Evolutionary conservation across 2,888 invertebrate genomes (phyloP).

Genomic region (Cryptophagus acutangulus): DNA sequence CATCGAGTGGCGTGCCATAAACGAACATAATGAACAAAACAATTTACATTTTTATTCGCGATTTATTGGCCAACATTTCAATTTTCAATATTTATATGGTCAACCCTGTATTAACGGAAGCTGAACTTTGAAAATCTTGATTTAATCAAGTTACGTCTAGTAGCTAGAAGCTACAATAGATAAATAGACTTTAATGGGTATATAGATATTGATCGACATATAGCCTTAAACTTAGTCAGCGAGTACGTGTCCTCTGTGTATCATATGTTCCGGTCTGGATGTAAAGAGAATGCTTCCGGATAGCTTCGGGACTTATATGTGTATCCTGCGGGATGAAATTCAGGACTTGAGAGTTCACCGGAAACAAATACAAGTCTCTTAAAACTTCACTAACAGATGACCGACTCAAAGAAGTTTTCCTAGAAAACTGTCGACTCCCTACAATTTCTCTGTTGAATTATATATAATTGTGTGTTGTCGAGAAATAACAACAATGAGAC

Average conservation of each 20-base stretch:
- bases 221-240: slow-evolving; percentile 6
- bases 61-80: too few relatives aligned
- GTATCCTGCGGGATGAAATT: slow-evolving; percentile 20
- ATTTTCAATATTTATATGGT: too few relatives aligned
- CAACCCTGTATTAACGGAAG: too few relatives aligned
- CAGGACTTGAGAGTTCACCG: slow-evolving; percentile 28
- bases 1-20: too few relatives aligned
- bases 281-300: slow-evolving; percentile 27
- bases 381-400: slow-evolving; percentile 24
- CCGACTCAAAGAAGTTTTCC: slow-evolving; percentile 8
- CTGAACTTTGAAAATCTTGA: too few relatives aligned
- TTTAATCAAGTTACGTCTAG: too few relatives aligned
- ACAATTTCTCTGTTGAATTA: neutral
- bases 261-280: slow-evolving; percentile 27
- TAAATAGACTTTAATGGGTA: too few relatives aligned
- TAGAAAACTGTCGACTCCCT: slow-evolving; percentile 6
- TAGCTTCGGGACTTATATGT: slow-evolving; percentile 18
- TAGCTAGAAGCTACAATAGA: too few relatives aligned
- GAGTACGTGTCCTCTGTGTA: slow-evolving; percentile 7
- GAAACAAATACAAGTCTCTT: slow-evolving; percentile 33
- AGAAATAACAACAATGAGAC: too few relatives aligned
- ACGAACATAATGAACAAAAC: too few relatives aligned
- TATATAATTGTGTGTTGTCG: too few relatives aligned
- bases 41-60: too few relatives aligned
- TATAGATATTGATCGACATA: slow-evolving; percentile 5